phyloP scores from a whole-genome alignment of 2,797 vertebrate species.

The Tachyglossus aculeatus region DNA sequence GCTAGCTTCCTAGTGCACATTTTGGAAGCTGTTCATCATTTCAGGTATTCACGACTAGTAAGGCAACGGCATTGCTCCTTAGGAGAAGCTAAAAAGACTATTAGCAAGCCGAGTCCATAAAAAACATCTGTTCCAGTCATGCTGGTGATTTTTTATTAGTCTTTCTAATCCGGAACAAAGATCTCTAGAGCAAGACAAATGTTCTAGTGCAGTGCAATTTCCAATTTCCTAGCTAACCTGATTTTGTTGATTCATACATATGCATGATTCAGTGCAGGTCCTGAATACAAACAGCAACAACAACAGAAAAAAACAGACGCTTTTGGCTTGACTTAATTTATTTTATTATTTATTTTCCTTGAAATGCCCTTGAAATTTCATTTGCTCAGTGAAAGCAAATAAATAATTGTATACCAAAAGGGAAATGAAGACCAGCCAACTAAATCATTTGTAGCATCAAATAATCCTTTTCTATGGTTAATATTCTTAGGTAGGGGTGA shows the following conservation, averaged over 20 bases:
- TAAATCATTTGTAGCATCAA: slow-evolving; percentile 77
- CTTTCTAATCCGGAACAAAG: slow-evolving; percentile 79
- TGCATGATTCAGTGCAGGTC: slow-evolving; percentile 74
- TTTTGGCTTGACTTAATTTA: slow-evolving; percentile 64
- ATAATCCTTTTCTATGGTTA: slow-evolving; percentile 69
- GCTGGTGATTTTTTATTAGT: slow-evolving; percentile 83
- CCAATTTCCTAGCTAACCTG: slow-evolving; percentile 78
- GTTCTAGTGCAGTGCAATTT: slow-evolving; percentile 77
- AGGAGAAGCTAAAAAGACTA: slow-evolving; percentile 79
- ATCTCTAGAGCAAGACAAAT: slow-evolving; percentile 79
- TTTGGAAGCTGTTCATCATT: slow-evolving; percentile 78
- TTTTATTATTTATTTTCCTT: slow-evolving; percentile 76
- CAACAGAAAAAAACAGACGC: background rate
- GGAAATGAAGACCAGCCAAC: slow-evolving; percentile 67
- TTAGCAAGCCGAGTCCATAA: slow-evolving; percentile 78
- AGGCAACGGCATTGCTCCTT: slow-evolving; percentile 76
- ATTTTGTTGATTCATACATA: slow-evolving; percentile 82
- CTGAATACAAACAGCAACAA: slow-evolving; percentile 68
- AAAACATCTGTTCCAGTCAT: slow-evolving; percentile 88
- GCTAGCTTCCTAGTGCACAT: slow-evolving; percentile 75
- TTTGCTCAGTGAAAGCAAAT: slow-evolving; percentile 78
- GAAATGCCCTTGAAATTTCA: slow-evolving; percentile 81
- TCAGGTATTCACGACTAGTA: slow-evolving; percentile 78
- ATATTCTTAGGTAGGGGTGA: slow-evolving; percentile 64
- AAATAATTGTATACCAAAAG: slow-evolving; percentile 80